Conservation (phyloP, 2,113 vertebrate genomes). For the Notechis scutatus region DNA sequence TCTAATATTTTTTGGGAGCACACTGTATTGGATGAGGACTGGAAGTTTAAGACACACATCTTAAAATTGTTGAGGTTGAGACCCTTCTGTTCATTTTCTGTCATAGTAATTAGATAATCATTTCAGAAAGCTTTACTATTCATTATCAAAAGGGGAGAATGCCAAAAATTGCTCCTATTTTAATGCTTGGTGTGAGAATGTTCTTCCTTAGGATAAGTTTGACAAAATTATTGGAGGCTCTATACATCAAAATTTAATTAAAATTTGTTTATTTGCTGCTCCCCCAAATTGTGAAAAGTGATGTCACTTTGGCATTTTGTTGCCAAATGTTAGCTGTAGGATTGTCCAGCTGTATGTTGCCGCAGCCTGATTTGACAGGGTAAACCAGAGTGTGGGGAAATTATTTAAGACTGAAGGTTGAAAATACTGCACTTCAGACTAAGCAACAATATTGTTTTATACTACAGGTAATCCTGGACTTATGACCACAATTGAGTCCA, state of each 20-base stretch:
- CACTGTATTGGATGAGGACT: not conserved
- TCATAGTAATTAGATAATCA: not conserved
- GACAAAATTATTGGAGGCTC: not conserved
- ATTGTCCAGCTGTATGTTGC: not conserved
- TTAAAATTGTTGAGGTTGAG: not conserved
- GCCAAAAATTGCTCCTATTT: not conserved
- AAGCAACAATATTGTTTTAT: not conserved
- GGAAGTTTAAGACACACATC: not conserved
- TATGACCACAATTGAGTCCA: not conserved
- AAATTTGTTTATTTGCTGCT: not conserved
- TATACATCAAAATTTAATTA: not conserved
- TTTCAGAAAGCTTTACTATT: not conserved
- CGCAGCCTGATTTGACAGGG: not conserved
- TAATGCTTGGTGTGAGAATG: not conserved
- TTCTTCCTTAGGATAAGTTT: not conserved
- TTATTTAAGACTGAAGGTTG: not conserved
- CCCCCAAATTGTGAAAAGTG: not conserved
- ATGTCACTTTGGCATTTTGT: not conserved
- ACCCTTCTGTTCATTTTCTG: not conserved
- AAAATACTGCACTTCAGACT: not conserved
- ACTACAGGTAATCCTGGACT: not conserved
- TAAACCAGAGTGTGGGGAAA: not conserved
- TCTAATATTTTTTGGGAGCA: not conserved
- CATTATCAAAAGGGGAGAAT: not conserved
- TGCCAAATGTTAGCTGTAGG: not conserved